phyloP scores from a whole-genome alignment of 2,888 invertebrate genomes.

The Eurytoma californica region DNA sequence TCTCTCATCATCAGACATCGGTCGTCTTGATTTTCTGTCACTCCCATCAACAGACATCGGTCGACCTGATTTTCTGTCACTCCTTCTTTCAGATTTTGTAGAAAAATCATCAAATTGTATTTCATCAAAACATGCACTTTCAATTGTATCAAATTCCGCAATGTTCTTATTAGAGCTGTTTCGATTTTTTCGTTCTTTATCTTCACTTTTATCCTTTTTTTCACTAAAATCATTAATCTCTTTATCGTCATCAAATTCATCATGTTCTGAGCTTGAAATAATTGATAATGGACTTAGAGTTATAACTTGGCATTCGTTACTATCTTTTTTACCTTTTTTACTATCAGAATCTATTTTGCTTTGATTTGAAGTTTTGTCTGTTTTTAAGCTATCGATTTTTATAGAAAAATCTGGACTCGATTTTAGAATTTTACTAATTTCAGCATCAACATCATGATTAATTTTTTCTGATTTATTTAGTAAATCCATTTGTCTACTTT shows the following conservation, averaged over 20 bases:
- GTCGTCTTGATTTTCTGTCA: neutral
- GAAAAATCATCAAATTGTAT: conserved; percentile 21
- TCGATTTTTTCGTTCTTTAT: neutral
- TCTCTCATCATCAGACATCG: too few relatives aligned
- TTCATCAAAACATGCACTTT: conserved; percentile 28
- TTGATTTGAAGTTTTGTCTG: neutral
- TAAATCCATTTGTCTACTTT: neutral
- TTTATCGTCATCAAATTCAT: conserved; percentile 20
- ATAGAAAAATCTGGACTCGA: conserved; percentile 2
- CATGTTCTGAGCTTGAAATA: conserved; percentile 56
- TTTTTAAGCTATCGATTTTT: neutral
- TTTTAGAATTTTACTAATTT: conserved; percentile 40
- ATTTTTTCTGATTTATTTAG: conserved; percentile 17
- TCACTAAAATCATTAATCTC: neutral
- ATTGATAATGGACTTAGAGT: conserved; percentile 59
- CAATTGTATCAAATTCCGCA: conserved; percentile 1
- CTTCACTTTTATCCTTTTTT: neutral
- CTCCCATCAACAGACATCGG: neutral
- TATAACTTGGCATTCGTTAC: conserved; percentile 6
- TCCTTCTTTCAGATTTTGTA: neutral
- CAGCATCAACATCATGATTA: conserved; percentile 39
- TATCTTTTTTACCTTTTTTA: conserved; percentile 9
- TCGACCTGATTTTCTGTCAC: neutral
- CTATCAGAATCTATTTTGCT: neutral
- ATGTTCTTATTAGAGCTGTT: conserved; percentile 5